Evolutionary conservation across 2,888 invertebrate genomes (phyloP), one percentile per base, ranked within the genome.

Genomic region (Lasius platythorax): DNA sequence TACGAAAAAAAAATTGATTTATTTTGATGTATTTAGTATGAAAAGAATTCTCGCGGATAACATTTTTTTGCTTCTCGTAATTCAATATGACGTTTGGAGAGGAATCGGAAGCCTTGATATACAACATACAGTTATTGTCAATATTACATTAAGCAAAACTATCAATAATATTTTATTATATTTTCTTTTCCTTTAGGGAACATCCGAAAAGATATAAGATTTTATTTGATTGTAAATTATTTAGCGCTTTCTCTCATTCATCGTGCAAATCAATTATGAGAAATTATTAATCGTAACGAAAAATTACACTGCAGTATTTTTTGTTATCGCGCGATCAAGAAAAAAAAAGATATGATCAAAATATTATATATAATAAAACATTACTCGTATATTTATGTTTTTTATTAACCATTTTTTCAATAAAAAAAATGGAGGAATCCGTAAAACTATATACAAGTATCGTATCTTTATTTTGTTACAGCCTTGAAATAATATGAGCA

Each of bases 121-220:
- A 72, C 78, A 30, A 43, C 28, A 73, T 67, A 75, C 43, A 15
- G 30, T 85, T 87, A 86, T 87, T 88, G 58, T 83, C 86, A 72
- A 85, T 63, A 72, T 88, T 88, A 83, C 83, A 85, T 43, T 76
- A 82, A 81, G 68, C 58, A 56, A 81, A 67, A 84, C 56, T 86
- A 87, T 87, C 84, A 87, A 83, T 87, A 87, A 85, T 86, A 87
- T 88, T 87, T 88, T 87, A 82, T 88, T 90, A 87, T 82, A 87
- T 85, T 85, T 78, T 78, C 87, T 86, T 82, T 90, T 87, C 30
- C 43, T 86, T 87, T 83, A 53, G 30, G 66, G 85, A 75, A 15
- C 30, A 23, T 58, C 37, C 33, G 15, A 12, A 76, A 67, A 40
- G 33, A 23, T 82, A 75, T 79, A 87, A 43, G 37, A 79, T 86